These are phyloP conservation scores for Nesidiocoris tenuis DNA, from an alignment of 2,888 invertebrate species.

Conservation along the genomic window DNA sequence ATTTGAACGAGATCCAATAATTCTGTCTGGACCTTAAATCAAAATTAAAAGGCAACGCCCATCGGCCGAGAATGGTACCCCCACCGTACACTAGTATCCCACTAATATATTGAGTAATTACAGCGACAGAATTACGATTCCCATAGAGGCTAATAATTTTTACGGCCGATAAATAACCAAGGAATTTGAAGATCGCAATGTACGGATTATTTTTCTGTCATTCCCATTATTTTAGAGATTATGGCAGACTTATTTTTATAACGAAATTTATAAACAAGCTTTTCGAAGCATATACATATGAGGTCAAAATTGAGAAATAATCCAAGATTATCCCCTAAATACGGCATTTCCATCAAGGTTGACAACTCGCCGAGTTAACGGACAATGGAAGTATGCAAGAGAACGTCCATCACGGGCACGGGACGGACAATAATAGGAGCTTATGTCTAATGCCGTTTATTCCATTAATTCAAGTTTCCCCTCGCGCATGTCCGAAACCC, in stretches of 20 bases:
- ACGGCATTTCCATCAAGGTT: too few relatives aligned
- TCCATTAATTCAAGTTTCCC: not conserved
- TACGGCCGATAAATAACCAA: constrained; percentile 11
- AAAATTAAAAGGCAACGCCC: not conserved
- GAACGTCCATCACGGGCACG: not conserved
- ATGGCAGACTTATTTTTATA: too few relatives aligned
- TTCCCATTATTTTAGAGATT: too few relatives aligned
- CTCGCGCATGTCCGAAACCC: not conserved
- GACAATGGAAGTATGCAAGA: too few relatives aligned
- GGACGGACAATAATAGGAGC: not conserved
- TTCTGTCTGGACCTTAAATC: not conserved
- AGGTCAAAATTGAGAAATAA: too few relatives aligned
- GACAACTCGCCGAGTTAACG: too few relatives aligned
- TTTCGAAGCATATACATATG: too few relatives aligned
- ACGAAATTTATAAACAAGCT: too few relatives aligned
- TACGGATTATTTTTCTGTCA: constrained; percentile 37
- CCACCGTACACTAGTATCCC: not conserved
- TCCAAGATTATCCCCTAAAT: too few relatives aligned
- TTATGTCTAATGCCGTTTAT: not conserved
- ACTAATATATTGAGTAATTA: constrained; percentile 29
- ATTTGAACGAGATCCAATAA: too few relatives aligned
- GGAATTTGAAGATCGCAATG: constrained; percentile 21
- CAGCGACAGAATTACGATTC: not conserved
- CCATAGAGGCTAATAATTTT: constrained; percentile 26
- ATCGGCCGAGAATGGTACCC: not conserved